Conservation (phyloP, 2,797 vertebrate genomes). For the Sebastes matsubarae region DNA sequence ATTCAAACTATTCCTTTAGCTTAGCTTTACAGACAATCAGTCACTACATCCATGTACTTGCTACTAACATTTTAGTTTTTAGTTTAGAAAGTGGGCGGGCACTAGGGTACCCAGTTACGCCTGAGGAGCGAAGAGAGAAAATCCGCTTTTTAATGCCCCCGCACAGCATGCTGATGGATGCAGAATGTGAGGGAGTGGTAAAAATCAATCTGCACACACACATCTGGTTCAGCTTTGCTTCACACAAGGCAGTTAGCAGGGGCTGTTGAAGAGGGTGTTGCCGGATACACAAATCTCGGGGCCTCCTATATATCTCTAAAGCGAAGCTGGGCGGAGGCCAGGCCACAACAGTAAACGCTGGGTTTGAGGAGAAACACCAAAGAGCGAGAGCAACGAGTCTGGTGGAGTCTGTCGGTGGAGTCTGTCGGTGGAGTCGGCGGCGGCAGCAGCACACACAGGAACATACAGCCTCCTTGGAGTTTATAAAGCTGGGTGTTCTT, state of each 20-base stretch:
- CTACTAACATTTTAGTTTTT: conserved; percentile 1
- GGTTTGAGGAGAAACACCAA: conserved; percentile 72
- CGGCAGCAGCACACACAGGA: conserved; percentile 5
- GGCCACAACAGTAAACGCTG: conserved; percentile 80
- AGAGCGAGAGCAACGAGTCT: conserved; percentile 55
- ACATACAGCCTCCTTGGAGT: conserved; percentile 35
- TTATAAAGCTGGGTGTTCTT: conserved; percentile 61
- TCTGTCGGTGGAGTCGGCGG: conserved; percentile 7
- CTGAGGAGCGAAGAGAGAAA: conserved; percentile 36
- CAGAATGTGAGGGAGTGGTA: conserved; percentile 74
- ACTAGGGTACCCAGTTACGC: conserved; percentile 5
- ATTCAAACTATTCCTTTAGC: neutral
- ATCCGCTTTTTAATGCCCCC: conserved; percentile 53
- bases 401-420: conserved; percentile 9
- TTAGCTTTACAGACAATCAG: neutral
- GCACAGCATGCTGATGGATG: conserved; percentile 72
- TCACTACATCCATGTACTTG: neutral
- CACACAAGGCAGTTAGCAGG: conserved; percentile 76
- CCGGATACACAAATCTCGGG: conserved; percentile 77
- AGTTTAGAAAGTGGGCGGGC: conserved; percentile 12
- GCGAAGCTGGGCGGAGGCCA: conserved; percentile 73
- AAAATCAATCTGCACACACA: conserved; percentile 67
- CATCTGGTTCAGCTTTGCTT: conserved; percentile 83
- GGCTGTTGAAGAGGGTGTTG: conserved; percentile 78
- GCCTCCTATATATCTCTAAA: conserved; percentile 75